Base-by-base conservation (phyloP, 2,113 vertebrate species). In the Barbus barbus region DNA sequence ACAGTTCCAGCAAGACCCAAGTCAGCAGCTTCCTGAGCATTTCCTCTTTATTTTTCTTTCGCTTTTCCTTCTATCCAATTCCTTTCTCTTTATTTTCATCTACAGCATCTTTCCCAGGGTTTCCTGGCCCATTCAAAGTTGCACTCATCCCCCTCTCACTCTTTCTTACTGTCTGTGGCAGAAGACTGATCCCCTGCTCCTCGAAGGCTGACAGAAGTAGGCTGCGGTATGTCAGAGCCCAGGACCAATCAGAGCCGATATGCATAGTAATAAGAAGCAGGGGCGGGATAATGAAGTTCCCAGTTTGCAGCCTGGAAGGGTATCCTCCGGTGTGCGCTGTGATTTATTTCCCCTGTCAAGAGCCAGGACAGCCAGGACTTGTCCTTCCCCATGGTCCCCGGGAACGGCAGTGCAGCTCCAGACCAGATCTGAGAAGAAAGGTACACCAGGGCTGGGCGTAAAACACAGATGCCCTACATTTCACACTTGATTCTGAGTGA, bases 331-430 rank as follows among this genome's bases (percentile, higher is more conserved):
- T 97, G 98, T 96, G 95, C 92, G 90, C 51, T 91, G 95, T 99
- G 97, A 98, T 99, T 98, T 99, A 99, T 99, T 95, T 97, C 94
- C 94, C 96, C 96, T 98, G 96, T 98, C 96, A 97, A 96, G 94
- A 97, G 95, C 94, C 96, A 97, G 95, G 96, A 98, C 96, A 97
- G 96, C 94, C 93, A 96, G 95, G 95, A 96, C 96, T 97, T 96
- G 95, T 96, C 96, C 96, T 98, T 97, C 94, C 94, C 93, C 91
- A 93, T 91, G 94, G 93, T 95, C 94, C 93, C 93, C 92, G 92
- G 93, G 95, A 95, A 95, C 95, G 91, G 91, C 88, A 92, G 90
- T 92, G 84, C 61, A 81, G 83, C 92, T 94, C 91, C 92, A 90
- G 86, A 89, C 88, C 85, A 86, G 86, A 86, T 74, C 82, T 74